Base-by-base conservation (phyloP, 2,888 invertebrate species). In the Ormyrus rosae region DNA sequence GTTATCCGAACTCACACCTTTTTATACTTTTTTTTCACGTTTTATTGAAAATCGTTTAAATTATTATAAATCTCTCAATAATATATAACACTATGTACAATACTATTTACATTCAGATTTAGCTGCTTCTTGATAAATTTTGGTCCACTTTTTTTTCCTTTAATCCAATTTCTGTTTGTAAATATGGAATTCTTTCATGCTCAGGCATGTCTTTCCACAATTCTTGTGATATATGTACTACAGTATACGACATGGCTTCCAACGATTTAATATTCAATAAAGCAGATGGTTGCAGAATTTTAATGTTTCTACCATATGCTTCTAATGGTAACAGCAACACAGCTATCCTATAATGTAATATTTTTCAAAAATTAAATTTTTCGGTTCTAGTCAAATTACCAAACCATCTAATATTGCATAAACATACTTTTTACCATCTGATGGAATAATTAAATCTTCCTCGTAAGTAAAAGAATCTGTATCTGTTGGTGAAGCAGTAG, bases 171-270 rank as follows among this genome's bases (percentile, higher is more conserved):
- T 48, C 3, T 1, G 0, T 8, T 61, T 69, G 2, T 60, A 81
- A 45, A 65, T 78, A 82, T 13, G 69, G 69, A n/a, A 81, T 0
- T n/a, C 6, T 72, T 58, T 82, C 79, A 58, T 50, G 10, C 6
- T 81, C 69, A 2, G 73, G 67, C 60, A 79, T 63, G 1, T 0
- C 8, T 6, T 34, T 45, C 81, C 79, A 81, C 1, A 10, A 0
- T 53, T 65, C 6, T 6, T 48, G 5, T 5, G 61, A 67, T 70
- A 82, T 13, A n/a, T 8, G 45, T 11, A 74, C 67, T 13, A 82
- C 81, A 56, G 60, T 76, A 19, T n/a, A 81, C 11, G 78, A 75
- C 76, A 82, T 60, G 10, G 73, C 51, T 75, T 82, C 58, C 50
- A 82, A 55, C 10, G 72, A 60, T 76, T 78, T 75, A 9, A 73